Percentiles rank a stretch among this genome's conserved stretches.
Conservation (phyloP, 1,140 invertebrate genomes). For the Tenebrio molitor region DNA sequence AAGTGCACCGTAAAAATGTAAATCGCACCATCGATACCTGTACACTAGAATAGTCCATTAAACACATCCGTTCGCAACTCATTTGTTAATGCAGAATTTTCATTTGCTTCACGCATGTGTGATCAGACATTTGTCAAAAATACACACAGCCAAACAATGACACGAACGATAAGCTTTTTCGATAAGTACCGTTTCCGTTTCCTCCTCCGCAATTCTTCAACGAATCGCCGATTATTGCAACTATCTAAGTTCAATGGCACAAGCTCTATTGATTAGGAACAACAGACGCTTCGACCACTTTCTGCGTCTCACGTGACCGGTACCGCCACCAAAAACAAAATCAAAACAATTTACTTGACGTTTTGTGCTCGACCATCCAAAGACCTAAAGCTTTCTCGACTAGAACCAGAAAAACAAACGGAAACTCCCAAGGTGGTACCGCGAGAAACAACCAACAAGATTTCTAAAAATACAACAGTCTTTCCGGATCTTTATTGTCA, state of each 20-base stretch:
- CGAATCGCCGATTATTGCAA: constrained; percentile 55
- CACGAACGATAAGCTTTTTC: constrained; percentile 54
- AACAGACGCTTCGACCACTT: not conserved
- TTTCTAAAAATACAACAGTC: no score
- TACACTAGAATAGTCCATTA: constrained; percentile 61
- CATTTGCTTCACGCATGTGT: constrained; percentile 64
- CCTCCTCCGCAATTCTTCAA: constrained; percentile 57
- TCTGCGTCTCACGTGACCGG: not conserved
- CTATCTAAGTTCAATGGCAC: constrained; percentile 60
- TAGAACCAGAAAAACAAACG: no score
- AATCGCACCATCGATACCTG: constrained; percentile 57
- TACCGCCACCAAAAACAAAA: not conserved
- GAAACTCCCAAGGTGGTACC: no score
- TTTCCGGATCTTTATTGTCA: no score
- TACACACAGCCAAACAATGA: constrained; percentile 53
- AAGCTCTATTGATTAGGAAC: constrained; percentile 49
- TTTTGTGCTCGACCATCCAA: no score
- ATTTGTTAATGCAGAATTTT: constrained; percentile 62
- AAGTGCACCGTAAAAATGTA: constrained; percentile 39
- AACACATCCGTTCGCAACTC: constrained; percentile 61
- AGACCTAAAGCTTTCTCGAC: no score
- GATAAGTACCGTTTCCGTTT: constrained; percentile 59
- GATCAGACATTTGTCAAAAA: constrained; percentile 60
- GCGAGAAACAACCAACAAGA: no score
- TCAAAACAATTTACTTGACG: no score